Conservation (phyloP, 2,113 vertebrate species). For the Seriola quinqueradiata region DNA sequence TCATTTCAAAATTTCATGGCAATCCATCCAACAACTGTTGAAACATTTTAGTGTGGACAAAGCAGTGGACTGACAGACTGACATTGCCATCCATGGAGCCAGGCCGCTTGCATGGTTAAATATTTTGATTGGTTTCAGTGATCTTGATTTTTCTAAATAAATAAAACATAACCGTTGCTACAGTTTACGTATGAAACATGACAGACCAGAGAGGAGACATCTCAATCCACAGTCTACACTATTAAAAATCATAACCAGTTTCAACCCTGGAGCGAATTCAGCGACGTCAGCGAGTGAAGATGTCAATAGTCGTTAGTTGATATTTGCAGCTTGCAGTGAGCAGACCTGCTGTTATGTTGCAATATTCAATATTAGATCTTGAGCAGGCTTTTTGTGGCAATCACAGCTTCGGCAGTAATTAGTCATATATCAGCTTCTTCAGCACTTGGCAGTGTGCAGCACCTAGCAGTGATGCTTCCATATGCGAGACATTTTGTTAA, state of each 20-base stretch:
- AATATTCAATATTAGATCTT: constrained; percentile 25
- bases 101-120: background rate
- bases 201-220: background rate
- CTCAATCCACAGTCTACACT: background rate
- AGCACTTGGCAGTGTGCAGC: constrained; percentile 25
- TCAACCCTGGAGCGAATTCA: background rate
- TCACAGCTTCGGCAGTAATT: constrained; percentile 31
- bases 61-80: too few relatives aligned
- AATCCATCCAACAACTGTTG: background rate
- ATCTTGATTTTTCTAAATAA: background rate
- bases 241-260: background rate
- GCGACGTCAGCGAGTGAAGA: background rate
- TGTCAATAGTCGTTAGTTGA: background rate
- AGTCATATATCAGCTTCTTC: constrained; percentile 36
- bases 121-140: background rate
- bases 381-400: background rate
- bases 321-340: constrained; percentile 5
- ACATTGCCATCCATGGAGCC: background rate
- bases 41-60: background rate
- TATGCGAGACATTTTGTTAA: constrained; percentile 39
- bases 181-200: background rate
- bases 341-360: constrained; percentile 2
- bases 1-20: background rate
- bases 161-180: background rate
- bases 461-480: constrained; percentile 20